Evolutionary conservation across 2,113 vertebrate species (phyloP).

Genomic region (Aldabrachelys gigantea): DNA sequence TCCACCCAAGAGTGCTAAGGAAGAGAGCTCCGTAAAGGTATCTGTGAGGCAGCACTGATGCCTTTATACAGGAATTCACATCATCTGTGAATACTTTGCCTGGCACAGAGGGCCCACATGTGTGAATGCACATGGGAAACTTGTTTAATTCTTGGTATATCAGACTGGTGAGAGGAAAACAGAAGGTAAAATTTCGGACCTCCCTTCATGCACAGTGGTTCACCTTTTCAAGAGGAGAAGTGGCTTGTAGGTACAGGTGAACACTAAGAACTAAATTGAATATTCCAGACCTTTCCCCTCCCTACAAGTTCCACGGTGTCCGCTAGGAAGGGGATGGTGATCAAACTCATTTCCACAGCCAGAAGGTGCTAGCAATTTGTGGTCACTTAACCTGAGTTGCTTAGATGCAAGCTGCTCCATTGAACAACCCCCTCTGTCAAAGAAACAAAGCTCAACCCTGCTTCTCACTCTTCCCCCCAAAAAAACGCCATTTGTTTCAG

Average conservation of each 20-base stretch:
- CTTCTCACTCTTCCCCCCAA: not conserved
- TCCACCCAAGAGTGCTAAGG: not conserved
- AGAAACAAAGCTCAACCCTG: not conserved
- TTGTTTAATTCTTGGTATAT: constrained; percentile 30
- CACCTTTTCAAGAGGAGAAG: not conserved
- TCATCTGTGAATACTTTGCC: constrained; percentile 21
- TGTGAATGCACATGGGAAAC: not conserved
- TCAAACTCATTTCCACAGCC: not conserved
- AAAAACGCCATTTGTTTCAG: not conserved
- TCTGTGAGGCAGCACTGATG: constrained; percentile 4
- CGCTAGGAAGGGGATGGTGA: not conserved
- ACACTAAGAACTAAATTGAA: not conserved
- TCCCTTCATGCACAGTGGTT: not conserved
- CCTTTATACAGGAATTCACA: constrained; percentile 1
- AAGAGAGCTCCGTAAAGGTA: not conserved
- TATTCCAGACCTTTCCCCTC: not conserved
- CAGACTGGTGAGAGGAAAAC: not conserved
- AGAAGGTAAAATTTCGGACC: constrained; percentile 3
- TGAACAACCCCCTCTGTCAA: not conserved
- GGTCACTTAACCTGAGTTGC: not conserved
- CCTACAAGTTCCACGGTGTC: not conserved
- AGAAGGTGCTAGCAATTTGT: not conserved
- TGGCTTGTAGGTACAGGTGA: not conserved
- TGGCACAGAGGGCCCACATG: not conserved
- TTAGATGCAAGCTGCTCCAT: not conserved